Base-by-base conservation (phyloP, 2,888 invertebrate species). In the Eumerus sabulonum region DNA sequence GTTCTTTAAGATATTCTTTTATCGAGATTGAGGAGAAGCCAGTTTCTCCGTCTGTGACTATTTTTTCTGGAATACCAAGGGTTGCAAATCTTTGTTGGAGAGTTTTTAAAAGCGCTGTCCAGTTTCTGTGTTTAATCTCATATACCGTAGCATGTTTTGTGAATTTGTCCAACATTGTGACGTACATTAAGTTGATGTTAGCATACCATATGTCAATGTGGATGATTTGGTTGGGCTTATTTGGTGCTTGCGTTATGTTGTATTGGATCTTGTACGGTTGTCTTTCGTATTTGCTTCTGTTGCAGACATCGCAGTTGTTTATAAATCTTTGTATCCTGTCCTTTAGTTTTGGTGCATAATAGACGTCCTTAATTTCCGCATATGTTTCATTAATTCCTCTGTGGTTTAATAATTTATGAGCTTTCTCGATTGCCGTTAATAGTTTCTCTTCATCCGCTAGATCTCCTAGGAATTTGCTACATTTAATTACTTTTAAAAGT, bases 301-400 rank as follows among this genome's bases (percentile, higher is more conserved):
- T 53, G 12, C 60, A 66, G 44, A 73, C 45, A 9, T 63, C 42
- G 12, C 71, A 71, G 9, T 71, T 71, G 19, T 71, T 57, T 14
- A 71, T 71, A 36, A 40, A 35, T 45, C 53, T 59, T 13, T 54
- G 56, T 7, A 57, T 45, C 51, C 57, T 59, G 27, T 18, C 18
- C 36, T 64, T 64, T 11, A 64, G 14, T 35, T 72, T 72, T 1
- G 57, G 63, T 17, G 47, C 63, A 36, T 71, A 63, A 14, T 45
- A 35, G 44, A 63, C 36, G 1, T 16, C 17, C 48, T 57, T 59
- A 13, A 72, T 47, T 12, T 72, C 36, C 2, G 16, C 12, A 12
- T 60, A 60, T 12, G 60, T 36, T 38, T 66, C 56, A 42, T 67
- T 67, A 14, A 73, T 73, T 9, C 66, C 66, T 60, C 66, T 60